phyloP scores from a whole-genome alignment of 2,797 vertebrate genomes.

The Lindbergichthys nudifrons region DNA sequence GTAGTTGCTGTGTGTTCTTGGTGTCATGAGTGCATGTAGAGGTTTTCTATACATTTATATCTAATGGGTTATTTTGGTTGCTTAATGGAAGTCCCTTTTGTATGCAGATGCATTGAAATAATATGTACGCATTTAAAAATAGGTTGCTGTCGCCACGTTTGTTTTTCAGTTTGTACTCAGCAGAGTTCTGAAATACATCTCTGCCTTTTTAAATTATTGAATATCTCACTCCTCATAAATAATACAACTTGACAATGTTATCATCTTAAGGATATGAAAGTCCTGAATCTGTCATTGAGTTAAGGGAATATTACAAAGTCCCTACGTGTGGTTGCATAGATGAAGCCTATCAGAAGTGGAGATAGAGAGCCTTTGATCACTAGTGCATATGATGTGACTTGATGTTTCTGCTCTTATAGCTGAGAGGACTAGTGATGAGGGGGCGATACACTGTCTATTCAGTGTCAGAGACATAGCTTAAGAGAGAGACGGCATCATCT shows the following conservation, averaged over 20 bases:
- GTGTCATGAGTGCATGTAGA: background rate
- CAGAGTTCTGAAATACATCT: constrained; percentile 3
- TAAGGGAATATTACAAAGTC: background rate
- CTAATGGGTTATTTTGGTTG: background rate
- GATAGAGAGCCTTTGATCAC: constrained; percentile 47
- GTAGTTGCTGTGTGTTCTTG: background rate
- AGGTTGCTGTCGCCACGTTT: background rate
- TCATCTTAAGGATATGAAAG: constrained; percentile 24
- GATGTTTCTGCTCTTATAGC: constrained; percentile 62
- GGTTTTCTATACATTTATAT: constrained; percentile 10
- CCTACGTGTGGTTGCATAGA: constrained; percentile 6
- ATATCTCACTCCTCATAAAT: constrained; percentile 42
- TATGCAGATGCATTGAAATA: constrained; percentile 3
- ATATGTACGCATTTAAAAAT: background rate
- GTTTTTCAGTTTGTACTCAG: constrained; percentile 8
- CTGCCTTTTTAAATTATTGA: constrained; percentile 61
- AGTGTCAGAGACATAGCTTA: constrained; percentile 48
- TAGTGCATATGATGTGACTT: constrained; percentile 40
- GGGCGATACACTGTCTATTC: constrained; percentile 75
- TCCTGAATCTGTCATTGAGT: constrained; percentile 4
- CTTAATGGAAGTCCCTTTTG: background rate
- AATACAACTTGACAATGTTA: constrained; percentile 43
- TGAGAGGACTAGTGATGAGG: constrained; percentile 81
- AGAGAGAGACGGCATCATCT: constrained; percentile 59
- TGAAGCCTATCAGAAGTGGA: background rate